These are phyloP conservation scores for Trypoxylus dichotomus DNA, from an alignment of 1,140 invertebrate species.

Conservation along the genomic window DNA sequence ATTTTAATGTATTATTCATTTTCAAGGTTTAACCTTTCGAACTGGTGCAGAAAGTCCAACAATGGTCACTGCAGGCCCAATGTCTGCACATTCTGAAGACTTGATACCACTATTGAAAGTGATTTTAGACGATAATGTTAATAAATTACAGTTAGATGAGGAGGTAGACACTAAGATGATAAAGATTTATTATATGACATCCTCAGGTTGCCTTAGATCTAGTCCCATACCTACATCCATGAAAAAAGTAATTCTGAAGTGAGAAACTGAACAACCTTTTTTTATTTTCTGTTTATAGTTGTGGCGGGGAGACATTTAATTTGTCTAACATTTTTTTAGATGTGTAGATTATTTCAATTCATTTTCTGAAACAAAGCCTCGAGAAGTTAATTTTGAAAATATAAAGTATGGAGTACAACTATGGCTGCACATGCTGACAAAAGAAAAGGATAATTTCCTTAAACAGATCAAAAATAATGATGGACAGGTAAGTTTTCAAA, in stretches of 20 bases:
- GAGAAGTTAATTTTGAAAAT: conserved; percentile 59
- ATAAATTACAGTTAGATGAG: conserved; percentile 52
- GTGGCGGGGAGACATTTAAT: not conserved
- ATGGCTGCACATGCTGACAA: conserved; percentile 76
- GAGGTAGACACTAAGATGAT: conserved; percentile 69
- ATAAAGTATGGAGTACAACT: conserved; percentile 65
- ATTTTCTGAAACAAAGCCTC: conserved; percentile 41
- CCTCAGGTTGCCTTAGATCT: conserved; percentile 66
- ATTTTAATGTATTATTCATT: conserved; percentile 36
- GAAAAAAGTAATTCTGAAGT: not conserved
- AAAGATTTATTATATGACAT: conserved; percentile 77
- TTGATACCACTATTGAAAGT: conserved; percentile 71
- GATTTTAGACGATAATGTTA: conserved; percentile 58
- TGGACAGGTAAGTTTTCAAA: conserved; percentile 47
- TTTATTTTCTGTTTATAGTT: not conserved
- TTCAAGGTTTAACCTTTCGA: conserved; percentile 62
- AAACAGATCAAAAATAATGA: conserved; percentile 63
- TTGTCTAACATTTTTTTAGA: not conserved
- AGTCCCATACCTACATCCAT: conserved; percentile 64
- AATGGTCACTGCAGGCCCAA: conserved; percentile 75
- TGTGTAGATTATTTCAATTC: conserved; percentile 10
- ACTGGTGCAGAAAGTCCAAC: conserved; percentile 59
- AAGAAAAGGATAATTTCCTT: conserved; percentile 66
- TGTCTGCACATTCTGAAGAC: conserved; percentile 77
- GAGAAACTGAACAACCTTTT: not conserved